Conservation (phyloP, 2,113 vertebrate species). For the Burhinus oedicnemus region DNA sequence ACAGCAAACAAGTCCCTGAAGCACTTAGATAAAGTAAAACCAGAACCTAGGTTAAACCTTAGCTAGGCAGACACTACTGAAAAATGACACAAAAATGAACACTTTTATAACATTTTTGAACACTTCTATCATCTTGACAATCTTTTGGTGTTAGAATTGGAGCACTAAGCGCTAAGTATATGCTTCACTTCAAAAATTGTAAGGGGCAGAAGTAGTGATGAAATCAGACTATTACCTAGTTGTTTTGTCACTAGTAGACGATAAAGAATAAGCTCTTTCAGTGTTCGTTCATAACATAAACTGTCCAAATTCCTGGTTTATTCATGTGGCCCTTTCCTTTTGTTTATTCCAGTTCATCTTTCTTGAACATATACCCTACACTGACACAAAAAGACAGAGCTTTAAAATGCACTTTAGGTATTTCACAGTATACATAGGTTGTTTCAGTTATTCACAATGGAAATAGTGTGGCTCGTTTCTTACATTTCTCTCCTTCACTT, state of each 20-base stretch:
- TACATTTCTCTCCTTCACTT: neutral
- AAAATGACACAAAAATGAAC: neutral
- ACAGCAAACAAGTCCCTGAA: neutral
- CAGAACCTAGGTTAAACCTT: neutral
- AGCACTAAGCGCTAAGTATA: neutral
- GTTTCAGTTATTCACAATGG: neutral
- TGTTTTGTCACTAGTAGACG: neutral
- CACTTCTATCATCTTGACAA: neutral
- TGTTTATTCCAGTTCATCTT: neutral
- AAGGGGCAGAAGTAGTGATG: neutral
- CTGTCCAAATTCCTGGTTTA: neutral
- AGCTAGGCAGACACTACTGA: neutral
- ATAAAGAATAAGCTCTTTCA: neutral
- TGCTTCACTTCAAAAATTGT: neutral
- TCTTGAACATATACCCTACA: neutral
- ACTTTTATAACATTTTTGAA: neutral
- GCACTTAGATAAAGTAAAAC: neutral
- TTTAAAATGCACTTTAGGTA: neutral
- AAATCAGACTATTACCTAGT: neutral
- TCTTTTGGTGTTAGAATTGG: neutral
- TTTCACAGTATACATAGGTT: neutral
- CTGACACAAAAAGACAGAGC: neutral
- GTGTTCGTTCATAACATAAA: neutral
- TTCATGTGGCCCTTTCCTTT: neutral
- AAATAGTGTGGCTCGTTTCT: neutral